Percentiles rank a stretch among this genome's conserved stretches.
These are phyloP conservation scores for Candidula unifasciata DNA, from an alignment of 2,888 invertebrate species.

Conservation along the genomic window DNA sequence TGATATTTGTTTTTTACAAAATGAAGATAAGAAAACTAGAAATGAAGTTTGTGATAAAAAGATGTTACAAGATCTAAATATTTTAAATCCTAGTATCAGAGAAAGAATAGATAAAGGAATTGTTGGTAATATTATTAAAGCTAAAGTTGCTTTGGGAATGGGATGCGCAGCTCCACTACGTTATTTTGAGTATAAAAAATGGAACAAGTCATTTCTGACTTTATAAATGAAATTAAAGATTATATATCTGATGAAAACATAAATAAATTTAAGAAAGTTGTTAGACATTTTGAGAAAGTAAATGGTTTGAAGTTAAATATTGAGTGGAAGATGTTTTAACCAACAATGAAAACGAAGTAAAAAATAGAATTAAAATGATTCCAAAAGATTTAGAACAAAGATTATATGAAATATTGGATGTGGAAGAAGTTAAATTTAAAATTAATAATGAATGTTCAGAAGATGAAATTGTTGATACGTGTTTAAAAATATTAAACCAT, in stretches of 20 bases:
- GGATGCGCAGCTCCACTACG: background rate
- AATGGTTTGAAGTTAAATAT: background rate
- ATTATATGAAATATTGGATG: constrained; percentile 1
- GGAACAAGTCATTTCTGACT: background rate
- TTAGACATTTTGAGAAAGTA: background rate
- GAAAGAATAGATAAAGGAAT: constrained; percentile 16
- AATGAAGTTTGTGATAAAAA: background rate
- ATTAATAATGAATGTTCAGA: background rate
- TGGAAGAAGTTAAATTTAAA: too few relatives aligned
- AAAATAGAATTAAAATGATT: background rate
- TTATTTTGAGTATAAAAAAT: background rate
- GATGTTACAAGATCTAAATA: constrained; percentile 5
- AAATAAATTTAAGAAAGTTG: background rate
- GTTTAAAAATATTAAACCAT: too few relatives aligned
- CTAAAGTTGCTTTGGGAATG: background rate
- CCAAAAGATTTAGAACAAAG: constrained; percentile 5
- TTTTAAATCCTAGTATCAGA: background rate
- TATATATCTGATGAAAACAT: background rate
- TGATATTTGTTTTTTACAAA: constrained; percentile 27
- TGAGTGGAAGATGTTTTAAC: background rate
- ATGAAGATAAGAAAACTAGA: constrained; percentile 3
- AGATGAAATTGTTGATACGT: too few relatives aligned
- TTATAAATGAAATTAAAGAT: background rate
- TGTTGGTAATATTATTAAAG: constrained; percentile 3
- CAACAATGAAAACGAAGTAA: background rate